Percentiles rank a stretch among this genome's conserved stretches.
phyloP scores from a whole-genome alignment of 1,140 invertebrate species.

The Drosophila nasuta region DNA sequence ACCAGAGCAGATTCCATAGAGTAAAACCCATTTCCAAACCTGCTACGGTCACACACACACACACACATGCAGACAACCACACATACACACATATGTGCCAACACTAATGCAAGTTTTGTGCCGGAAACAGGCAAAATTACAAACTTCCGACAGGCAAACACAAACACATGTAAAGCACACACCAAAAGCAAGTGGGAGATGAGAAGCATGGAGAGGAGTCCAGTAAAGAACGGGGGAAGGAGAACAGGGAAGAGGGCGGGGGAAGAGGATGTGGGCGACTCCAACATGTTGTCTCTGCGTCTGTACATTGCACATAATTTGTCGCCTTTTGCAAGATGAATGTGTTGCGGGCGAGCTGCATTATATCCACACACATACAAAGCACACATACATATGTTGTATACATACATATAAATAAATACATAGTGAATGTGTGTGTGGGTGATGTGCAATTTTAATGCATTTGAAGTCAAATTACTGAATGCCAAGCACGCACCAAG shows the following conservation, averaged over 20 bases:
- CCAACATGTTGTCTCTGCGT: conserved; percentile 68
- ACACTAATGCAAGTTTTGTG: conserved; percentile 81
- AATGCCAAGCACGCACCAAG: conserved; percentile 73
- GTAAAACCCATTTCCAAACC: conserved; percentile 33
- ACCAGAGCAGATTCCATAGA: conserved; percentile 37
- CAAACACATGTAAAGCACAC: conserved; percentile 64
- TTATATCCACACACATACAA: conserved; percentile 56
- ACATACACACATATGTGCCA: conserved; percentile 19
- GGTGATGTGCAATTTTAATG: conserved; percentile 69
- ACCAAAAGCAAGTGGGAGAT: conserved; percentile 38
- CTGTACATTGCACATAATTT: conserved; percentile 80
- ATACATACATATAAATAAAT: neutral
- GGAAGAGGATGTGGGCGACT: conserved; percentile 19
- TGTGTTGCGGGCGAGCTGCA: conserved; percentile 73
- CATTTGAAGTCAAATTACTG: conserved; percentile 80
- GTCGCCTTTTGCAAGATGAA: conserved; percentile 83
- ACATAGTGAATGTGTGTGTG: neutral
- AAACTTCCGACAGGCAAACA: conserved; percentile 82
- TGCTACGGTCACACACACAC: conserved; percentile 43
- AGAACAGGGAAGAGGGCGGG: neutral
- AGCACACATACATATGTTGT: conserved; percentile 16
- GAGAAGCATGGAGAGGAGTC: neutral
- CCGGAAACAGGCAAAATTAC: conserved; percentile 84
- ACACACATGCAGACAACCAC: conserved; percentile 29
- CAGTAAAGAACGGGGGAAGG: neutral